Evolutionary conservation across 2,797 vertebrate species (phyloP).

Genomic region (Lithobates sylvaticus): DNA sequence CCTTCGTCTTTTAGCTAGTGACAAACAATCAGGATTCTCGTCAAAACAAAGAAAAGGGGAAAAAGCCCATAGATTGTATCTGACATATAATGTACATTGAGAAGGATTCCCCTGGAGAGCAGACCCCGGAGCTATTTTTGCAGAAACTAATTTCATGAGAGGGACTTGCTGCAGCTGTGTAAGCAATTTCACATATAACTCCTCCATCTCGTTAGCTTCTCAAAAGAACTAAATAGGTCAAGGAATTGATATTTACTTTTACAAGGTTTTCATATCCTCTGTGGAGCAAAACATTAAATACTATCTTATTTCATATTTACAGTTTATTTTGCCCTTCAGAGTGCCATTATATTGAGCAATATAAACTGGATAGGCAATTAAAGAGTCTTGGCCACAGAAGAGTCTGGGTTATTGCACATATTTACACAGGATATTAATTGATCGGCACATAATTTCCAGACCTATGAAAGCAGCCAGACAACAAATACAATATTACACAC

Average conservation of each 20-base stretch:
- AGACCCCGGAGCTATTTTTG: conserved; percentile 45
- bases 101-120: conserved; percentile 20
- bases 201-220: conserved; percentile 27
- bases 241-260: conserved; percentile 54
- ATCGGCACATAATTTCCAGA: not conserved
- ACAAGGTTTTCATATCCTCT: conserved; percentile 35
- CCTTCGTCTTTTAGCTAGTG: not conserved
- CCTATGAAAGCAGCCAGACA: not conserved
- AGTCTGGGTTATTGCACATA: not conserved
- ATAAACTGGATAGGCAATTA: conserved; percentile 24
- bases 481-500: conserved; percentile 12
- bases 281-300: conserved; percentile 41
- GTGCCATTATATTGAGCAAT: not conserved
- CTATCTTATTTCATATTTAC: conserved; percentile 39
- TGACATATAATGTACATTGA: conserved; percentile 29
- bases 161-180: conserved; percentile 41
- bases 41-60: not conserved
- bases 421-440: conserved; percentile 19
- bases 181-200: conserved; percentile 49
- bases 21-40: not conserved
- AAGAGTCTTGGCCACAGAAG: conserved; percentile 16
- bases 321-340: conserved; percentile 9
- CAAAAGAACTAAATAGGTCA: conserved; percentile 48
- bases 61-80: not conserved
- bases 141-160: conserved; percentile 48